phyloP scores from a whole-genome alignment of 1,140 invertebrate species.

The Zaprionus gabonicus region DNA sequence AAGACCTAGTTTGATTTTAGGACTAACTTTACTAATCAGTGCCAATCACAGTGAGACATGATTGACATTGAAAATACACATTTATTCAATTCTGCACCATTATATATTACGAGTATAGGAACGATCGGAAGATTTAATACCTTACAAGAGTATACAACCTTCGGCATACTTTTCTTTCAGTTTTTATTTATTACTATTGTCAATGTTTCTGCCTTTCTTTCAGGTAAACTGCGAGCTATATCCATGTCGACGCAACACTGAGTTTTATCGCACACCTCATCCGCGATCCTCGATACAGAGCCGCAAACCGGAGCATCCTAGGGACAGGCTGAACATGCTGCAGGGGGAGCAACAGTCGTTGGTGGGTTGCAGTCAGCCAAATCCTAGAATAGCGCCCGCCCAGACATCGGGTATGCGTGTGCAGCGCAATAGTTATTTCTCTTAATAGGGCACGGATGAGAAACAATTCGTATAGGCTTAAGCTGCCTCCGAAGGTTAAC shows the following conservation, averaged over 20 bases:
- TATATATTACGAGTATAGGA: too few relatives aligned
- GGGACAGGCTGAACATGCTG: not conserved
- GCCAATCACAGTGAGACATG: too few relatives aligned
- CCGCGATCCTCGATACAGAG: constrained; percentile 15
- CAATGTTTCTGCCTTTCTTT: too few relatives aligned
- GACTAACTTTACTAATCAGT: too few relatives aligned
- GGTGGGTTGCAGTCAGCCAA: not conserved
- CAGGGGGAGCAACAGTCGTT: not conserved
- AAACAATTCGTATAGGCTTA: too few relatives aligned
- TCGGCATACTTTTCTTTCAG: too few relatives aligned
- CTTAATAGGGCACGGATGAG: not conserved
- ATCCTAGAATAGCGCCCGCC: not conserved
- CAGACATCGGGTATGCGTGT: constrained; percentile 1
- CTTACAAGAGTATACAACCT: too few relatives aligned
- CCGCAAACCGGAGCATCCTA: constrained; percentile 10
- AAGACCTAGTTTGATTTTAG: too few relatives aligned
- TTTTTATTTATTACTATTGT: too few relatives aligned
- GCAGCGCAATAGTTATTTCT: constrained; percentile 12
- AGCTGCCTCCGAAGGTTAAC: too few relatives aligned
- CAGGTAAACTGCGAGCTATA: constrained; percentile 14
- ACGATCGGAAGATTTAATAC: too few relatives aligned
- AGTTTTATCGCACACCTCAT: constrained; percentile 12
- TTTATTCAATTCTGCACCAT: not conserved
- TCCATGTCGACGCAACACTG: not conserved
- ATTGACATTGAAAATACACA: too few relatives aligned